phyloP scores from a whole-genome alignment of 2,113 vertebrate genomes.

The Reinhardtius hippoglossoides region DNA sequence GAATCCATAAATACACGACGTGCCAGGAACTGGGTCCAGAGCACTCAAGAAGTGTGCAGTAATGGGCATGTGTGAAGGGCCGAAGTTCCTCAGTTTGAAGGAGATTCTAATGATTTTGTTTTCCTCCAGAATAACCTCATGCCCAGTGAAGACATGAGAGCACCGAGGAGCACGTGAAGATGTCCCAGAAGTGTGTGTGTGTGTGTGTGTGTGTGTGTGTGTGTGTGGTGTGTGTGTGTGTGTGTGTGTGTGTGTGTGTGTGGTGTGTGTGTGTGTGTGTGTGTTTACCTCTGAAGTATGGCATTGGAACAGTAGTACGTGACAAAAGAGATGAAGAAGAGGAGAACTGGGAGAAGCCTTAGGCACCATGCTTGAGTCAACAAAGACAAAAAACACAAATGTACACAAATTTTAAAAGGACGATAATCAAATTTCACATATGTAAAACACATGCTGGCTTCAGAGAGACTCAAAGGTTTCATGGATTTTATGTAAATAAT shows the following conservation, averaged over 20 bases:
- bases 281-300: slow-evolving; percentile 77
- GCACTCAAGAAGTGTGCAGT: slow-evolving; percentile 55
- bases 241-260: slow-evolving; percentile 10
- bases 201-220: slow-evolving; percentile 17
- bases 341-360: slow-evolving; percentile 72
- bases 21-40: slow-evolving; percentile 48
- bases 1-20: slow-evolving; percentile 30
- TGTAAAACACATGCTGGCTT: not conserved
- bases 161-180: slow-evolving; percentile 72
- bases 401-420: not conserved
- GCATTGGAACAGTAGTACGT: slow-evolving; percentile 75
- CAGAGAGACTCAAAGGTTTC: not conserved
- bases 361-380: slow-evolving; percentile 77
- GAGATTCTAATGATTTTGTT: not conserved
- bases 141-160: slow-evolving; percentile 62
- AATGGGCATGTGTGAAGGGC: slow-evolving; percentile 26
- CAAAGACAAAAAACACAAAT: slow-evolving; percentile 26
- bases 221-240: slow-evolving; percentile 42
- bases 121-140: slow-evolving; percentile 54
- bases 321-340: slow-evolving; percentile 76
- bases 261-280: slow-evolving; percentile 38
- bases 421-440: not conserved
- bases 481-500: not conserved
- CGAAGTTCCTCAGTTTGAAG: not conserved
- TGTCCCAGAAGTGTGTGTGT: slow-evolving; percentile 65